Evolutionary conservation across 2,888 invertebrate genomes (phyloP).

Genomic region (Muscina levida): DNA sequence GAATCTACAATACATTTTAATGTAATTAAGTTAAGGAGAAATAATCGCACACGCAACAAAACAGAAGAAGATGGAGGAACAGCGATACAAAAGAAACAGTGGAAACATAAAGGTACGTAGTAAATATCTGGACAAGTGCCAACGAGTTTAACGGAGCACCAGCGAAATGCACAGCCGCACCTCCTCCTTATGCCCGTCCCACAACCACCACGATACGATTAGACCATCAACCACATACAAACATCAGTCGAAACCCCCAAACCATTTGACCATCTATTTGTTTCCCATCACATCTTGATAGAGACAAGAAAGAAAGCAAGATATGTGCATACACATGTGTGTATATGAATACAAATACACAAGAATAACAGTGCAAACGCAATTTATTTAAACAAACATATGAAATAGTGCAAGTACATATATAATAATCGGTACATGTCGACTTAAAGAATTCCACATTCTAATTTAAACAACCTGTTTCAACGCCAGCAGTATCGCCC

Average conservation of each 20-base stretch:
- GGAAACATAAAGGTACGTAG: slow-evolving; percentile 39
- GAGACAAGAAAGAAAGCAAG: slow-evolving; percentile 14
- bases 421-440: background rate
- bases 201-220: background rate
- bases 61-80: slow-evolving; percentile 29
- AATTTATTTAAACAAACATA: background rate
- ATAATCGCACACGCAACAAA: slow-evolving; percentile 21
- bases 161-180: slow-evolving; percentile 33
- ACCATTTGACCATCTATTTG: slow-evolving; percentile 37
- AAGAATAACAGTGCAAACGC: background rate
- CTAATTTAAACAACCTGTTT: too few species aligned
- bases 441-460: too few species aligned
- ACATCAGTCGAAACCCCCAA: background rate
- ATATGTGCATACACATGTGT: background rate
- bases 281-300: slow-evolving; percentile 43
- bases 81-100: slow-evolving; percentile 9
- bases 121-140: slow-evolving; percentile 63
- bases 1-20: slow-evolving; percentile 28
- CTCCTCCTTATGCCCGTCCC: slow-evolving; percentile 23
- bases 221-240: slow-evolving; percentile 23
- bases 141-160: slow-evolving; percentile 64
- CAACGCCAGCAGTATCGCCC: too few species aligned
- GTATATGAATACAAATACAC: slow-evolving; percentile 1
- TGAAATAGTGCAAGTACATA: background rate
- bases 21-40: slow-evolving; percentile 55